Conservation (phyloP, 64 coral and sea anemone genomes). For the Montipora efflorescens region DNA sequence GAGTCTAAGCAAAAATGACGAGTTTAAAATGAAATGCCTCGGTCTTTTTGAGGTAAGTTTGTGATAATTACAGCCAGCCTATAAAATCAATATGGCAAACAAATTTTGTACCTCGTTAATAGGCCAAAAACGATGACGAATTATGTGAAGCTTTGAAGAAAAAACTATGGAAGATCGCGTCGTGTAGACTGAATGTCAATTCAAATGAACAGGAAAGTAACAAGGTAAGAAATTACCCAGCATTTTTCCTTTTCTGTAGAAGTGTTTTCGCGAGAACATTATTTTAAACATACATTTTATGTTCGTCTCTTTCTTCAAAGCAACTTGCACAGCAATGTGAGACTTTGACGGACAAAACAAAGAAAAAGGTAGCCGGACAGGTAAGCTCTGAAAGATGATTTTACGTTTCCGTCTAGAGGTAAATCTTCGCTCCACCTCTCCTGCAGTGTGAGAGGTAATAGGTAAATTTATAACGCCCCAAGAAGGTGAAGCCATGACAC, state of each 20-base stretch:
- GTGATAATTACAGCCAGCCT: too few species aligned
- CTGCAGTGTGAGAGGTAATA: too few species aligned
- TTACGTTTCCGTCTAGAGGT: neutral
- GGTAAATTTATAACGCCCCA: too few species aligned
- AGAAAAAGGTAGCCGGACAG: neutral
- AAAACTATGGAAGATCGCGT: slow-evolving; percentile 58
- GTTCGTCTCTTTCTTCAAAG: neutral
- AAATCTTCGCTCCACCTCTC: too few species aligned
- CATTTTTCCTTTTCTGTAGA: neutral
- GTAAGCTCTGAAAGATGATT: neutral
- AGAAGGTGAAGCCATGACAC: too few species aligned
- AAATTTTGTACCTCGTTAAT: neutral
- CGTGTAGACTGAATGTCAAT: slow-evolving; percentile 25
- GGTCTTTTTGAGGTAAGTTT: neutral
- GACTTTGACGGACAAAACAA: neutral
- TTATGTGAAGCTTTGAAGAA: neutral
- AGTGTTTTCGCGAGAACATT: neutral
- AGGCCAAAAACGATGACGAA: slow-evolving; percentile 20
- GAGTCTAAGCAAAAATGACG: slow-evolving; percentile 15
- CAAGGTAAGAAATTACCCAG: neutral
- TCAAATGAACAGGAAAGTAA: neutral
- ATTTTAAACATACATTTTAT: neutral
- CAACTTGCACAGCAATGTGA: neutral
- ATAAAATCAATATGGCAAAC: neutral
- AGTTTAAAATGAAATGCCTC: slow-evolving; percentile 31